Percentiles rank a stretch among this genome's conserved stretches.
These are phyloP conservation scores for Drosophila varians DNA, from an alignment of 1,140 invertebrate species.

Conservation along the genomic window DNA sequence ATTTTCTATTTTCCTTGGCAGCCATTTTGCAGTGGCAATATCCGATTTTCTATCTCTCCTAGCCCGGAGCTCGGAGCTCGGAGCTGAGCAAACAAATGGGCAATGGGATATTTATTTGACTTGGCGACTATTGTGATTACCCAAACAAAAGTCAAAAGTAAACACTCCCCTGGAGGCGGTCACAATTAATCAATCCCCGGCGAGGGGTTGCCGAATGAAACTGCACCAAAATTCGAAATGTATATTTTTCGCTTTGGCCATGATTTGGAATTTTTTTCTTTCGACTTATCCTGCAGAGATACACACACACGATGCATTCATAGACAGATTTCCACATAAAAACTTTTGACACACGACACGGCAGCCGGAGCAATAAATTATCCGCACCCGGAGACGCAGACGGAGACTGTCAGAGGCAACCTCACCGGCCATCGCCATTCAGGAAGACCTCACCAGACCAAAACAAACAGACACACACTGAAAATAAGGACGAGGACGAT, in stretches of 20 bases:
- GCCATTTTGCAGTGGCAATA: constrained; percentile 70
- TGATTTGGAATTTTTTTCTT: constrained; percentile 65
- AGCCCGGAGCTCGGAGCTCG: no score
- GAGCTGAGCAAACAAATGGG: constrained; percentile 50
- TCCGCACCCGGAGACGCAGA: constrained; percentile 33
- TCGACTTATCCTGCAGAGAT: constrained; percentile 33
- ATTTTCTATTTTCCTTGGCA: constrained; percentile 5
- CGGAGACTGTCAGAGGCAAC: constrained; percentile 34
- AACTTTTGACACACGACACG: constrained; percentile 81
- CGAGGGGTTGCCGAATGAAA: constrained; percentile 57
- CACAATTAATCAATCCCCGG: constrained; percentile 66
- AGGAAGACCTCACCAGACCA: constrained; percentile 50
- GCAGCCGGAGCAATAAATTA: constrained; percentile 77
- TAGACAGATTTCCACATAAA: constrained; percentile 77
- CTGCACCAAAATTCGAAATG: constrained; percentile 59
- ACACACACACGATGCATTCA: constrained; percentile 66
- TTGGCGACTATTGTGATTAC: constrained; percentile 47
- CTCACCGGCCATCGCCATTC: constrained; percentile 30
- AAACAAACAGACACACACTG: constrained; percentile 66
- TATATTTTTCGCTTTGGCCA: constrained; percentile 56
- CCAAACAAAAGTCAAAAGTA: constrained; percentile 68
- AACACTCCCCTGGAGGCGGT: constrained; percentile 48
- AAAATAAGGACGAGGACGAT: constrained; percentile 42
- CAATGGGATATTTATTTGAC: constrained; percentile 45
- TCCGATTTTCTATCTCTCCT: neutral